A percentile compares a stretch with the other conserved stretches of the same genome.
These are phyloP conservation scores for Parasteatoda tepidariorum DNA, from an alignment of 1,140 invertebrate species.

Conservation along the genomic window DNA sequence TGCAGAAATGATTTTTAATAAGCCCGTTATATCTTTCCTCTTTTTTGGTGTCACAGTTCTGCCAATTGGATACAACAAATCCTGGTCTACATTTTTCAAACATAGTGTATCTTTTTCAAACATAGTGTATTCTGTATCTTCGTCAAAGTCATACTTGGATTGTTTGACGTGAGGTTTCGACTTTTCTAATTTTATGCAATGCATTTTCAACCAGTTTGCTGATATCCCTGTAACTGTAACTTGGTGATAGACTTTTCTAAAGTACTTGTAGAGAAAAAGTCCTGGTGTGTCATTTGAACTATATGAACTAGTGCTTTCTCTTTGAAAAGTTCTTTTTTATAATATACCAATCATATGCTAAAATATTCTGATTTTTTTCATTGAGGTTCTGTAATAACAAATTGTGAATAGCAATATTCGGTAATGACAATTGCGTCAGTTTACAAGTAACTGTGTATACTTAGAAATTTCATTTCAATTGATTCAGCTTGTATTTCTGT, in stretches of 20 bases:
- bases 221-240: not conserved
- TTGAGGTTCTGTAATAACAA: not conserved
- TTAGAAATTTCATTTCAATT: not conserved
- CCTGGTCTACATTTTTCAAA: not conserved
- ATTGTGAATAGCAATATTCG: no score
- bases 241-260: not conserved
- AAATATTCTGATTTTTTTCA: not conserved
- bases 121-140: conserved; percentile 16
- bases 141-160: conserved; percentile 21
- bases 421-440: no score
- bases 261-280: not conserved
- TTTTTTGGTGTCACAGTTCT: not conserved
- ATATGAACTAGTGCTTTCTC: not conserved
- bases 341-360: not conserved
- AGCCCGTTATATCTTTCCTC: not conserved
- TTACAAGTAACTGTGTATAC: not conserved
- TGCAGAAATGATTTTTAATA: conserved; percentile 10
- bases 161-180: not conserved
- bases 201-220: conserved; percentile 22
- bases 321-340: not conserved
- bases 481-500: not conserved
- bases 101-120: not conserved
- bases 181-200: conserved; percentile 1
- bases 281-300: not conserved
- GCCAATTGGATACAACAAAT: not conserved